A percentile compares a stretch with the other conserved stretches of the same genome.
Evolutionary conservation across 2,888 invertebrate genomes (phyloP).

Genomic region (Aspidiotus destructor): DNA sequence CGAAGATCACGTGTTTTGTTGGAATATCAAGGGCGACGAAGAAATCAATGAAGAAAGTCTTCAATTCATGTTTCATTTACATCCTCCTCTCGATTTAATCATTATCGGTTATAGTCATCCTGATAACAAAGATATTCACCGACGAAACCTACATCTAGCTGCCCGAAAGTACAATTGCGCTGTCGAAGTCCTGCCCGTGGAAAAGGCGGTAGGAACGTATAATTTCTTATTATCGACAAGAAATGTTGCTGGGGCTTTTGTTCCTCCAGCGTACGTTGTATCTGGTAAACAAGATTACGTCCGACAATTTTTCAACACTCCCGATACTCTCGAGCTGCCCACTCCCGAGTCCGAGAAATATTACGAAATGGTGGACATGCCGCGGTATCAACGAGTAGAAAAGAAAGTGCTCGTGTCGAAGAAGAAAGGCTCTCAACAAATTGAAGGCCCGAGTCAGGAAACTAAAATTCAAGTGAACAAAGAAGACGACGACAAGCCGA

Average conservation of each 20-base stretch:
- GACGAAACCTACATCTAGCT: background rate
- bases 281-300: background rate
- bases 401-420: too few species aligned
- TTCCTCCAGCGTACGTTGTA: background rate
- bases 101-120: conserved; percentile 9
- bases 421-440: too few species aligned
- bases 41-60: conserved; percentile 10
- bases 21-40: conserved; percentile 9
- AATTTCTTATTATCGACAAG: conserved; percentile 6
- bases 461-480: too few species aligned
- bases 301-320: too few species aligned
- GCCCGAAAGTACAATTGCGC: background rate
- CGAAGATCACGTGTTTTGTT: conserved; percentile 2
- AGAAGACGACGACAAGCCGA: too few species aligned
- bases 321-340: too few species aligned
- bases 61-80: conserved; percentile 13
- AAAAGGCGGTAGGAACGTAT: conserved; percentile 3
- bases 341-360: too few species aligned
- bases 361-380: too few species aligned
- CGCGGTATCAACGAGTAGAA: too few species aligned
- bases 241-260: conserved; percentile 20
- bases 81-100: conserved; percentile 7
- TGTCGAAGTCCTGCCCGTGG: conserved; percentile 2
- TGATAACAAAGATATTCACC: background rate
- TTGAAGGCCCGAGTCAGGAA: too few species aligned